phyloP scores from a whole-genome alignment of 53 echinoderm and acorn worm species.

The Antedon mediterranea region DNA sequence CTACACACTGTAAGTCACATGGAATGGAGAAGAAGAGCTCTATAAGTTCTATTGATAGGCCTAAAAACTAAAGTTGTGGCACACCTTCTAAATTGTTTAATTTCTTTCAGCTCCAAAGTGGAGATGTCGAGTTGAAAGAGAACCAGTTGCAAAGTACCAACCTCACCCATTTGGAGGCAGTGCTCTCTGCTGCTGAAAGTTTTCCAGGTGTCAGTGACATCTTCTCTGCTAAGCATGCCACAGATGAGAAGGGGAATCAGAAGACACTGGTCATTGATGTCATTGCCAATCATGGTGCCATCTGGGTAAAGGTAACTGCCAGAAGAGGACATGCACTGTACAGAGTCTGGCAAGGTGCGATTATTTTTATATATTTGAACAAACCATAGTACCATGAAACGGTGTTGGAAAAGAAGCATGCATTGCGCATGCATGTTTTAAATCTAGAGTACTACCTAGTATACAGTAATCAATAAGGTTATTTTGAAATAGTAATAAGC shows the following conservation, averaged over 20 bases:
- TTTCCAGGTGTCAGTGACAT: conserved; percentile 51
- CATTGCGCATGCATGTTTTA: too few relatives aligned
- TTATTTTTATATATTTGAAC: not conserved
- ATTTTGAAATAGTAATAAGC: too few relatives aligned
- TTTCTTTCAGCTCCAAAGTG: conserved; percentile 32
- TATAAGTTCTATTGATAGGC: too few relatives aligned
- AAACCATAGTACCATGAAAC: too few relatives aligned
- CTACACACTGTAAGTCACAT: conserved; percentile 49
- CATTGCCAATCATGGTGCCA: conserved; percentile 38
- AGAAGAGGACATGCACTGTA: conserved; percentile 84
- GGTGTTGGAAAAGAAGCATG: too few relatives aligned
- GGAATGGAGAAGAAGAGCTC: not conserved
- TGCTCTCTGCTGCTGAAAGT: conserved; percentile 55
- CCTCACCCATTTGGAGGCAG: conserved; percentile 64
- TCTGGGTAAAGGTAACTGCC: conserved; percentile 92
- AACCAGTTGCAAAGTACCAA: conserved; percentile 80
- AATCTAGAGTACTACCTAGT: too few relatives aligned
- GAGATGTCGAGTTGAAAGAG: conserved; percentile 48
- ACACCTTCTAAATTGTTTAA: not conserved
- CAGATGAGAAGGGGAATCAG: conserved; percentile 23
- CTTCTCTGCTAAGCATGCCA: conserved; percentile 35
- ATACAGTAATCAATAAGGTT: too few relatives aligned
- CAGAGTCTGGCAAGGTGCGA: conserved; percentile 68
- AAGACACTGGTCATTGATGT: conserved; percentile 58
- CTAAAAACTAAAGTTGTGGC: not conserved